Conservation (phyloP, 2,113 vertebrate genomes). For the Dicaeum eximium region DNA sequence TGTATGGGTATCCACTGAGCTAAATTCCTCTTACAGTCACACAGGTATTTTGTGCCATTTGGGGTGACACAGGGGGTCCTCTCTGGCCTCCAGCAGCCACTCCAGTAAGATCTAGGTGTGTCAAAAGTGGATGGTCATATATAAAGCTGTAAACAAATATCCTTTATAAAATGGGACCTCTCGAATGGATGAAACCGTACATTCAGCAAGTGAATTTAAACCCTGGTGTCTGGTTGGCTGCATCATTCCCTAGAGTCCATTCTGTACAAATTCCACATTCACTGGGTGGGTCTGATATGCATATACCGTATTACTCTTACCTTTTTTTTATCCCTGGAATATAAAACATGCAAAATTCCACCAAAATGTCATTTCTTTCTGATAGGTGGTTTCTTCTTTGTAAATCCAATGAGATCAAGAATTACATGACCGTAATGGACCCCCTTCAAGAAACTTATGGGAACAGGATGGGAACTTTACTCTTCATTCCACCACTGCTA, state of each 20-base stretch:
- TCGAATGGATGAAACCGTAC: not conserved
- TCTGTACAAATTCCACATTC: not conserved
- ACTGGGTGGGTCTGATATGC: not conserved
- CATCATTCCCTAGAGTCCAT: not conserved
- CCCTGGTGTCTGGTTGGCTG: rapidly evolving
- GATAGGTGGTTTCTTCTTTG: slow-evolving; percentile 76
- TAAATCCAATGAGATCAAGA: slow-evolving; percentile 82
- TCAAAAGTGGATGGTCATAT: not conserved
- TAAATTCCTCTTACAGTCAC: not conserved
- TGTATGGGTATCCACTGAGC: not conserved
- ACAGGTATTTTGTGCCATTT: not conserved
- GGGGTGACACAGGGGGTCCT: not conserved
- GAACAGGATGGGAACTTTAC: slow-evolving; percentile 67
- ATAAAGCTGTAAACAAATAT: not conserved
- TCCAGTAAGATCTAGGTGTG: not conserved
- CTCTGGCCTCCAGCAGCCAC: not conserved
- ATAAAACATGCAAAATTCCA: not conserved
- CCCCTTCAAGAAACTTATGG: slow-evolving; percentile 79
- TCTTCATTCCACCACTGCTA: slow-evolving; percentile 74
- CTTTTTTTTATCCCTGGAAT: not conserved
- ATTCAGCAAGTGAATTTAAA: not conserved
- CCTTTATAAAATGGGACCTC: not conserved
- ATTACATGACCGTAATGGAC: slow-evolving; percentile 80
- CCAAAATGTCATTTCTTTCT: not conserved
- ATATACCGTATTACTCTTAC: not conserved